Conservation (phyloP, 2,113 vertebrate species). For the Alces alces region DNA sequence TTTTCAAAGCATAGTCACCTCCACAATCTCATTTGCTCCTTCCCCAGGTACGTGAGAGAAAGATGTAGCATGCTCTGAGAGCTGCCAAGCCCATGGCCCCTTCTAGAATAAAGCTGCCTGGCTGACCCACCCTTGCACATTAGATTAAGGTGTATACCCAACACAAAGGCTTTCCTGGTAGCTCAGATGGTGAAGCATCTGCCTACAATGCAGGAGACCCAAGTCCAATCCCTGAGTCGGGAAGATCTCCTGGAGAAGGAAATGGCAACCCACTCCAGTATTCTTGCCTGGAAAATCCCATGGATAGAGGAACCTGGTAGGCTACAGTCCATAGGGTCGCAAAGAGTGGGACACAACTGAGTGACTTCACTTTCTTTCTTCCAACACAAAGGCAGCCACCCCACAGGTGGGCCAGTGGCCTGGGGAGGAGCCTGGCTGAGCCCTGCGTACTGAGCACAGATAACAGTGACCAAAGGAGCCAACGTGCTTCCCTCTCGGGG, state of each 20-base stretch:
- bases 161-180: not conserved
- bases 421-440: not conserved
- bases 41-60: not conserved
- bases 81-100: not conserved
- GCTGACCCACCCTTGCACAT: not conserved
- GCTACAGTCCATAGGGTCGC: too few relatives aligned
- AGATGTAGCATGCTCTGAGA: not conserved
- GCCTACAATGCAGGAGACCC: too few relatives aligned
- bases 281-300: too few relatives aligned
- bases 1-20: not conserved
- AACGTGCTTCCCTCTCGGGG: not conserved
- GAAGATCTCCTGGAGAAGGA: too few relatives aligned
- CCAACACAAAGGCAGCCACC: not conserved
- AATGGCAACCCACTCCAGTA: too few relatives aligned
- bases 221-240: too few relatives aligned
- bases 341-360: too few relatives aligned
- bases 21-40: not conserved
- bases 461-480: not conserved
- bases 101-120: not conserved
- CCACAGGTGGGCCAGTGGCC: accelerated
- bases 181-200: too few relatives aligned
- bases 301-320: too few relatives aligned
- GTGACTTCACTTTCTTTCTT: too few relatives aligned
- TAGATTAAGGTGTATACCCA: not conserved
- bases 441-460: accelerated